Percentiles rank a stretch among this genome's conserved stretches.
Evolutionary conservation across 2,797 vertebrate species (phyloP).

Genomic region (Centroberyx gerrardi): DNA sequence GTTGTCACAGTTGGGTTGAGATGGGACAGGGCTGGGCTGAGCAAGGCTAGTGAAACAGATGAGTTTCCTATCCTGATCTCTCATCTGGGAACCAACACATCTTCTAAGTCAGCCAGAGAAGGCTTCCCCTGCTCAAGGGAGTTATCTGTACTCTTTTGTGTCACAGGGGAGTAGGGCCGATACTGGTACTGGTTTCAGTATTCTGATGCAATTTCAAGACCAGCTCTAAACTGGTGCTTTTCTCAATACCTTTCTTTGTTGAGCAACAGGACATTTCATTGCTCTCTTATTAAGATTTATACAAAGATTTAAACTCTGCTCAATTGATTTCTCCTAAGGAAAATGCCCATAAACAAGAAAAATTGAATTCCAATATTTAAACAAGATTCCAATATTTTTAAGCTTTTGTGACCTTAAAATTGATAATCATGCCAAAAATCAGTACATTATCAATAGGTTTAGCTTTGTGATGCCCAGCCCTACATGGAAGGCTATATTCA

Average conservation of each 20-base stretch:
- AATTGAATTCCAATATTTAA: too few species aligned
- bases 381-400: background rate
- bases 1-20: slow-evolving; percentile 76
- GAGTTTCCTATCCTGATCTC: slow-evolving; percentile 57
- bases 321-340: background rate
- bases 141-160: slow-evolving; percentile 1
- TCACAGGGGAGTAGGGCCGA: slow-evolving; percentile 5
- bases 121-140: background rate
- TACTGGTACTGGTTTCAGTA: background rate
- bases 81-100: slow-evolving; percentile 45
- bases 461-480: background rate
- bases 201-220: background rate
- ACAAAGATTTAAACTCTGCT: background rate
- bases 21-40: slow-evolving; percentile 60
- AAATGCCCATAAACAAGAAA: background rate
- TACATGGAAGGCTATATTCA: background rate
- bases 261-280: background rate
- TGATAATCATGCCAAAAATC: too few species aligned
- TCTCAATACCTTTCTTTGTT: background rate
- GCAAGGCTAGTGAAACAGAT: slow-evolving; percentile 64
- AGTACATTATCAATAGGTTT: too few species aligned
- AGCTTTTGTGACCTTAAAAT: background rate
- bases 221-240: background rate
- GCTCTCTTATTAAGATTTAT: background rate
- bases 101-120: slow-evolving; percentile 26